These are phyloP conservation scores for Cabera pusaria DNA, from an alignment of 2,888 invertebrate genomes.

Conservation along the genomic window DNA sequence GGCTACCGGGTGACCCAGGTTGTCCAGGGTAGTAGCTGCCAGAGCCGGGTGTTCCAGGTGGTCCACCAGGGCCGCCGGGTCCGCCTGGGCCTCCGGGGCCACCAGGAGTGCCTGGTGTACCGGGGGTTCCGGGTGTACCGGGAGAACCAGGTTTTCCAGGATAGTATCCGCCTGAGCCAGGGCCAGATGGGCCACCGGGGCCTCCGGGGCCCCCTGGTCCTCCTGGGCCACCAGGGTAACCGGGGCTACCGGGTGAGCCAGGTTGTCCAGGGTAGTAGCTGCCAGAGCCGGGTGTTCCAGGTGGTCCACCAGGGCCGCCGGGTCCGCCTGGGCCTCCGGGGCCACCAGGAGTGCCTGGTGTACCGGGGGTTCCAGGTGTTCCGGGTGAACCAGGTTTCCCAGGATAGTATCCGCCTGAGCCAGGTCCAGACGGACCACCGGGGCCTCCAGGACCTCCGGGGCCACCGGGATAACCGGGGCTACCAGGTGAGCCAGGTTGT, in stretches of 20 bases:
- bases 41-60: conserved; percentile 21
- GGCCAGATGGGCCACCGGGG: conserved; percentile 20
- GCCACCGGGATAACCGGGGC: conserved; percentile 28
- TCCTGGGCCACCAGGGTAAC: conserved; percentile 16
- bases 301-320: conserved; percentile 33
- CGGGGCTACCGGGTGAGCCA: conserved; percentile 10
- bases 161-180: conserved; percentile 18
- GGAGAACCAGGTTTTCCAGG: conserved; percentile 26
- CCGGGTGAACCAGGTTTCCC: conserved; percentile 31
- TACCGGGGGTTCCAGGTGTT: conserved; percentile 9
- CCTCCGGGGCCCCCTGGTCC: conserved; percentile 25
- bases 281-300: conserved; percentile 29
- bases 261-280: too few relatives aligned
- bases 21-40: conserved; percentile 28
- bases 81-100: conserved; percentile 21
- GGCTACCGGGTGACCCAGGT: conserved; percentile 39
- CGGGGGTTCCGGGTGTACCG: conserved; percentile 22
- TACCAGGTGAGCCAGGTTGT: conserved; percentile 29
- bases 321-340: conserved; percentile 12
- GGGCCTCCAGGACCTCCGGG: conserved; percentile 34
- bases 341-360: conserved; percentile 18
- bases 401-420: conserved; percentile 19
- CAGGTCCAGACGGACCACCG: conserved; percentile 36
- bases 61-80: conserved; percentile 26
- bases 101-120: conserved; percentile 28